Conservation (phyloP, 2,797 vertebrate genomes). For the Pseudochaenichthys georgianus region DNA sequence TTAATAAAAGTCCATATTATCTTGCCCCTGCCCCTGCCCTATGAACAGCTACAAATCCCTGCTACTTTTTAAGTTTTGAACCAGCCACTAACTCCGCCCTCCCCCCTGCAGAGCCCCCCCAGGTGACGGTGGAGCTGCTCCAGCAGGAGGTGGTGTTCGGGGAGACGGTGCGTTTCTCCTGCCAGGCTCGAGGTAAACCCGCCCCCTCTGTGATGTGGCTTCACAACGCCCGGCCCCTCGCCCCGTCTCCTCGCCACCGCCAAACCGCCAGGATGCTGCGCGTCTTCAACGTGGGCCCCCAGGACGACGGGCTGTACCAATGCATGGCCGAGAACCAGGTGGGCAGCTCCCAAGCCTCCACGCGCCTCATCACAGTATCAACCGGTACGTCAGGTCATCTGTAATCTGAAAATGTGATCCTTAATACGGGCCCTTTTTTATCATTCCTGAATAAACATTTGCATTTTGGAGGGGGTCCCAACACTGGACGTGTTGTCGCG, state of each 20-base stretch:
- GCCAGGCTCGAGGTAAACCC: conserved; percentile 92
- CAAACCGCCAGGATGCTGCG: conserved; percentile 84
- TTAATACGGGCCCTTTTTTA: neutral
- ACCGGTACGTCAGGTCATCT: conserved; percentile 79
- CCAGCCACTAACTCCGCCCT: neutral
- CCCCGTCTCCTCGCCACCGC: conserved; percentile 87
- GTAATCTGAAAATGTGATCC: neutral
- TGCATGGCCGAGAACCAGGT: conserved; percentile 97
- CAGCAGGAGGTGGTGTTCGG: conserved; percentile 91
- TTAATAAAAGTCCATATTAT: no score
- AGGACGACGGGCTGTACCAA: conserved; percentile 96
- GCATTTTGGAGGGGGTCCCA: no score
- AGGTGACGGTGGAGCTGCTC: conserved; percentile 93
- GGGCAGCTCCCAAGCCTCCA: conserved; percentile 93
- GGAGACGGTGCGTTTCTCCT: conserved; percentile 91
- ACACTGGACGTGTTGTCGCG: no score
- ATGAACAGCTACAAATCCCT: neutral
- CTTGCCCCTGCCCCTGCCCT: no score
- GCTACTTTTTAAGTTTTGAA: neutral
- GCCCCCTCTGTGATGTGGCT: conserved; percentile 92
- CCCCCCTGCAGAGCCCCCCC: conserved; percentile 89
- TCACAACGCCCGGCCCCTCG: conserved; percentile 89
- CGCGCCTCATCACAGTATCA: conserved; percentile 88
- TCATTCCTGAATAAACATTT: no score
- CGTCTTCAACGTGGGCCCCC: conserved; percentile 88